These are phyloP conservation scores for Leptothorax acervorum DNA, from an alignment of 2,888 invertebrate species.

Conservation along the genomic window DNA sequence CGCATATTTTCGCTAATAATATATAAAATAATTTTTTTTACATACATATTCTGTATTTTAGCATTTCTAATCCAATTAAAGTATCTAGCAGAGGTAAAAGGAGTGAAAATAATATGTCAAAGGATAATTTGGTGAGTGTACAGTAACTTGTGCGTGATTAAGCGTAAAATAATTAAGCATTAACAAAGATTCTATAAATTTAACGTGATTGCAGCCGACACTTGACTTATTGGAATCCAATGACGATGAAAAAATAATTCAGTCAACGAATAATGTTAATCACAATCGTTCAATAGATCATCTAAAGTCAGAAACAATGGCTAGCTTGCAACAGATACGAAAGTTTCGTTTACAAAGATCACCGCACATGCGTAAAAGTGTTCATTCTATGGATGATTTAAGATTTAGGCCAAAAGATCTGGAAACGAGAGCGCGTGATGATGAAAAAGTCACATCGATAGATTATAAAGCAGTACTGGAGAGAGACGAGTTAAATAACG, in stretches of 20 bases:
- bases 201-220: constrained; percentile 57
- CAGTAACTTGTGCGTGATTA: constrained; percentile 5
- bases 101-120: constrained; percentile 67
- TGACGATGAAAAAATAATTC: constrained; percentile 63
- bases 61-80: constrained; percentile 69
- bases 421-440: constrained; percentile 1
- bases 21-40: neutral
- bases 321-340: constrained; percentile 78
- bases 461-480: constrained; percentile 28
- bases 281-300: constrained; percentile 35
- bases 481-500: constrained; percentile 15
- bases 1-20: neutral
- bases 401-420: constrained; percentile 48
- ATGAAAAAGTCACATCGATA: constrained; percentile 22
- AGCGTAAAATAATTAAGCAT: constrained; percentile 27
- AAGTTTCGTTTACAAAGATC: constrained; percentile 79
- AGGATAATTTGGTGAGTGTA: constrained; percentile 75
- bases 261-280: constrained; percentile 45
- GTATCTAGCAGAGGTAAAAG: constrained; percentile 69
- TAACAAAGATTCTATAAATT: constrained; percentile 26
- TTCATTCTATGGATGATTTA: constrained; percentile 47
- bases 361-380: constrained; percentile 62
- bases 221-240: constrained; percentile 63
- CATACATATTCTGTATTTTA: constrained; percentile 49
- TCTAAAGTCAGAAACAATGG: constrained; percentile 77